Evolutionary conservation across 2,113 vertebrate genomes (phyloP).

Genomic region (Talpa occidentalis): DNA sequence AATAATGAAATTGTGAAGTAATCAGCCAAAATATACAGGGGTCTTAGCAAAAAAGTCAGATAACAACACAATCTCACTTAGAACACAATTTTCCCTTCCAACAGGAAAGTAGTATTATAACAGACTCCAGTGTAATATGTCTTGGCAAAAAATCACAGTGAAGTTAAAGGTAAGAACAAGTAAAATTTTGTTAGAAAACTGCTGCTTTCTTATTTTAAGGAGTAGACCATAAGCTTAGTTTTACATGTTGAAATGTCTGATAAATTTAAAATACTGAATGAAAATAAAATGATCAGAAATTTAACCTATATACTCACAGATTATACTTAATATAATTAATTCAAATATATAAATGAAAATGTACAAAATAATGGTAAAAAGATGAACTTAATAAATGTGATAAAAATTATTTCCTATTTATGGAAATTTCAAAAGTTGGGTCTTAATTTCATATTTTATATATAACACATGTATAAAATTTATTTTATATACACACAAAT

Average conservation of each 20-base stretch:
- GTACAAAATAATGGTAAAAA: conserved; percentile 39
- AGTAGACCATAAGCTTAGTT: conserved; percentile 4
- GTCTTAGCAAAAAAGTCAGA: conserved; percentile 4
- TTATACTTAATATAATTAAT: conserved; percentile 20
- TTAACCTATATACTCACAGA: conserved; percentile 13
- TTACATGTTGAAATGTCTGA: neutral
- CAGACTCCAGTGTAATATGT: conserved; percentile 36
- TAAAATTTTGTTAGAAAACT: conserved; percentile 23
- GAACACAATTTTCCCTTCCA: neutral
- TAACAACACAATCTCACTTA: conserved; percentile 18
- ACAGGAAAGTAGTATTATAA: neutral
- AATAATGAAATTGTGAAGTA: neutral
- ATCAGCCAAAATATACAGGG: conserved; percentile 51
- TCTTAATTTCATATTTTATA: neutral
- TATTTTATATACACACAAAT: neutral
- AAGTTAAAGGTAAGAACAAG: conserved; percentile 46
- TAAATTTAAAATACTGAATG: conserved; percentile 23
- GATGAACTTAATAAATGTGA: neutral
- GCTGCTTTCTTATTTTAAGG: conserved; percentile 28
- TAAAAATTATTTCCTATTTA: conserved; percentile 31
- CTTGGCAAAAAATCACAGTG: conserved; percentile 37
- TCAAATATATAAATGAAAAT: conserved; percentile 28
- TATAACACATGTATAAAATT: neutral
- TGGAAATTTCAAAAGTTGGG: conserved; percentile 8
- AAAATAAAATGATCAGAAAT: conserved; percentile 44